Conservation (phyloP, 1,140 invertebrate species). For the Solenopsis invicta region DNA sequence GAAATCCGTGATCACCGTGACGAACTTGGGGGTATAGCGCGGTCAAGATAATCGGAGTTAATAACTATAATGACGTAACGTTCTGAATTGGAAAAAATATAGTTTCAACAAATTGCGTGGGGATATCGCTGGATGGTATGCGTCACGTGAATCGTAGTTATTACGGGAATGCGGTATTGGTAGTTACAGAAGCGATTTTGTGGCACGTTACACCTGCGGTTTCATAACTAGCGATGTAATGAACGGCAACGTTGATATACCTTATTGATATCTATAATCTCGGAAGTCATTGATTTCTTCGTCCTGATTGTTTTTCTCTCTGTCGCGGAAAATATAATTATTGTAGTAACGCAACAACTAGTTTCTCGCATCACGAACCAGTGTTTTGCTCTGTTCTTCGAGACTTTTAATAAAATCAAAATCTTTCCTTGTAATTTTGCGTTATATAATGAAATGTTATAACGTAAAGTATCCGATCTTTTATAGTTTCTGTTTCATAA, state of each 20-base stretch:
- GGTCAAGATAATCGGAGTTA: constrained; percentile 48
- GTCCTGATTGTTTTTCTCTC: background rate
- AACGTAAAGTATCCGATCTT: background rate
- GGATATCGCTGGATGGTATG: constrained; percentile 36
- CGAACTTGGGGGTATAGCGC: background rate
- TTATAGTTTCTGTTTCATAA: background rate
- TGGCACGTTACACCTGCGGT: constrained; percentile 29
- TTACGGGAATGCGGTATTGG: constrained; percentile 29
- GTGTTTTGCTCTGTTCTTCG: background rate
- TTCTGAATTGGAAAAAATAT: constrained; percentile 56
- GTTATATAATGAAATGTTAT: constrained; percentile 29
- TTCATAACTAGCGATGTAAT: constrained; percentile 24
- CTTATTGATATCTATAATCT: constrained; percentile 38
- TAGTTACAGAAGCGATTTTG: constrained; percentile 18
- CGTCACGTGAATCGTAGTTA: constrained; percentile 38
- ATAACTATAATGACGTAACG: constrained; percentile 54
- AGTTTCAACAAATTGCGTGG: constrained; percentile 38
- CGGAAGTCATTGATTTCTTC: constrained; percentile 34
- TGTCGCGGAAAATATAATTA: constrained; percentile 27
- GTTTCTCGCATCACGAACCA: constrained; percentile 17
- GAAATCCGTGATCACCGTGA: constrained; percentile 41
- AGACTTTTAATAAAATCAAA: background rate
- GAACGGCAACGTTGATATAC: constrained; percentile 2
- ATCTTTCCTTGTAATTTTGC: background rate
- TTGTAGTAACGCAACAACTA: background rate